Conservation (phyloP, 2,888 invertebrate species). For the Heterodera filipjevi region DNA sequence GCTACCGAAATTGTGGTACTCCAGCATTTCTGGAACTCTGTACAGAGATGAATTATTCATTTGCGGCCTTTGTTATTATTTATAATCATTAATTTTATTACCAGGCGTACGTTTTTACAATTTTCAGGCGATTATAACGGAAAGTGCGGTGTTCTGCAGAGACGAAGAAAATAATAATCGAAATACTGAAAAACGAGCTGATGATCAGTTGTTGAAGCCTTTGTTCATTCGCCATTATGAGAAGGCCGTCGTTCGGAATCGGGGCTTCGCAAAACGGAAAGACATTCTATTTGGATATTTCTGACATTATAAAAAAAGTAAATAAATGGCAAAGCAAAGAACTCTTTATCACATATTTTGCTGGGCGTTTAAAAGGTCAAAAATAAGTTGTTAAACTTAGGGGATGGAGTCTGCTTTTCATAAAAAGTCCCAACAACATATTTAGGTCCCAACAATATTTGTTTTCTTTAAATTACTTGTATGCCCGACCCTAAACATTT, state of each 20-base stretch:
- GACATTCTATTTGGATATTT: conserved; percentile 38
- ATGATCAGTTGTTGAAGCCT: neutral
- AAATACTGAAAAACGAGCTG: neutral
- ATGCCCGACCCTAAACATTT: no score
- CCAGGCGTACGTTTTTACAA: neutral
- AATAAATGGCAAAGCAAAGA: no score
- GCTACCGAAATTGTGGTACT: conserved; percentile 41
- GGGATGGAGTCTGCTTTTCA: no score
- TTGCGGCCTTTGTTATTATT: no score
- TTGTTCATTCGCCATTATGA: conserved; percentile 33
- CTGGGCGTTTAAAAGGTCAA: no score
- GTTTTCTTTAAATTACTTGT: no score
- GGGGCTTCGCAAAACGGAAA: conserved; percentile 30
- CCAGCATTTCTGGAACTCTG: neutral
- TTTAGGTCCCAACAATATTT: no score
- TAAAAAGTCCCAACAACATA: no score
- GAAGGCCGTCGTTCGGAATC: conserved; percentile 33
- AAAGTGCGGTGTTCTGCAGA: conserved; percentile 34
- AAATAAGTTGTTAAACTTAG: no score
- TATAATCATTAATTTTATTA: neutral
- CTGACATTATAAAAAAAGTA: no score
- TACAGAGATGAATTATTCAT: neutral
- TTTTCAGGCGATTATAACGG: conserved; percentile 35
- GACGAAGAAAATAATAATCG: conserved; percentile 26
- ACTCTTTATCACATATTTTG: no score